Evolutionary conservation across 2,888 invertebrate species (phyloP), one percentile per base, ranked within the genome.

Genomic region (Julus scanicus): DNA sequence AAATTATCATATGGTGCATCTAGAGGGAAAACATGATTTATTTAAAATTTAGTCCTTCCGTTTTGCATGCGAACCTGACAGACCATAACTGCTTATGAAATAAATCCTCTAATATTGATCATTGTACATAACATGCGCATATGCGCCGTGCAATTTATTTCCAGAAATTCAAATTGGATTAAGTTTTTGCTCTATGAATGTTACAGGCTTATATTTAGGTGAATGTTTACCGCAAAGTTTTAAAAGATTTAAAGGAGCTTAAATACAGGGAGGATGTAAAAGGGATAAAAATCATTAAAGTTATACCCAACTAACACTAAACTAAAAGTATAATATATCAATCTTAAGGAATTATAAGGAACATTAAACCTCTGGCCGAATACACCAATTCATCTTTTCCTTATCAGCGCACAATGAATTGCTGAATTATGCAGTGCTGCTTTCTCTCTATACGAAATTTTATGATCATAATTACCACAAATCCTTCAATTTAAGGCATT

Each of bases 361-460:
- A 71, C 71, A 71, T 71, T 71, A 71, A 71, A 71, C 71, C 71
- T 71, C 71, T 71, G 71, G 71, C 71, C 71, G 71, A 71, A 71
- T 29, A 20, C 71, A 71, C 20, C 71, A 29, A 71, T 71, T 71
- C 71, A 71, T 71, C 71, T 71, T 29, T 71, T 20, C 71, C 5
- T 71, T 71, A 71, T 71, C 71, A 71, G 71, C 71, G 6, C 29
- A 71, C 71, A 29, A 71, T 71, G 71, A 29, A 71, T 71, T 29
- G 71, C 71, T 9, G 29, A 71, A 71, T 71, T 71, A 71, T 71
- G 71, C 71, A 71, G 71, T 29, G 29, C 71, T n/a, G 71, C 71
- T 71, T 44, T 11, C 71, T 71, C 29, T 20, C 20, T 29, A 71
- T 71, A 63, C 11, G 29, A 71, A 71, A 71, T 71, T 71, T 71